A percentile compares a stretch with the other conserved stretches of the same genome.
phyloP scores from a whole-genome alignment of 2,888 invertebrate species.

The Scrobipalpa atriplicella region DNA sequence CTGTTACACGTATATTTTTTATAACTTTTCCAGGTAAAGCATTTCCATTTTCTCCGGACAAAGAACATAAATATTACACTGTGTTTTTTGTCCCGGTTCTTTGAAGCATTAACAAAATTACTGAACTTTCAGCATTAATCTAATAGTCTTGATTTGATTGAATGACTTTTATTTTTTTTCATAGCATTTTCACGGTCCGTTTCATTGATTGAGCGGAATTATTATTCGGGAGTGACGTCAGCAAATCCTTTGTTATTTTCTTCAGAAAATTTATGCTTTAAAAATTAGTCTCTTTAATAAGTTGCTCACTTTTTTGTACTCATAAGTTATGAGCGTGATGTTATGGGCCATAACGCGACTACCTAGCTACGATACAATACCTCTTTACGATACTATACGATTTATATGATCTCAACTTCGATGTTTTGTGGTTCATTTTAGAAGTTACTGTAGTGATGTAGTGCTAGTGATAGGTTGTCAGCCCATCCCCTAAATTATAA shows the following conservation, averaged over 20 bases:
- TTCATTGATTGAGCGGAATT: not conserved
- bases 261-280: too few species aligned
- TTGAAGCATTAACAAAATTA: not conserved
- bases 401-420: too few species aligned
- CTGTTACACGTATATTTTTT: too few species aligned
- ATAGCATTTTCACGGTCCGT: not conserved
- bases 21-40: too few species aligned
- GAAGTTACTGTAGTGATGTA: too few species aligned
- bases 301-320: not conserved
- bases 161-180: not conserved
- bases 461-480: too few species aligned
- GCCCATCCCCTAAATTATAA: too few species aligned
- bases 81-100: not conserved
- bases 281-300: conserved; percentile 1
- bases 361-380: too few species aligned
- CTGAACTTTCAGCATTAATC: not conserved
- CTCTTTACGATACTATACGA: too few species aligned
- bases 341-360: not conserved
- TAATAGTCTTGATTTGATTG: not conserved
- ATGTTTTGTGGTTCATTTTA: too few species aligned
- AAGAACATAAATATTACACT: not conserved
- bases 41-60: not conserved
- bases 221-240: not conserved
- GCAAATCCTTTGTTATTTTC: not conserved
- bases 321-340: not conserved